Base-by-base conservation (phyloP, 1,140 invertebrate genomes). In the Drosophila sulfurigaster region DNA sequence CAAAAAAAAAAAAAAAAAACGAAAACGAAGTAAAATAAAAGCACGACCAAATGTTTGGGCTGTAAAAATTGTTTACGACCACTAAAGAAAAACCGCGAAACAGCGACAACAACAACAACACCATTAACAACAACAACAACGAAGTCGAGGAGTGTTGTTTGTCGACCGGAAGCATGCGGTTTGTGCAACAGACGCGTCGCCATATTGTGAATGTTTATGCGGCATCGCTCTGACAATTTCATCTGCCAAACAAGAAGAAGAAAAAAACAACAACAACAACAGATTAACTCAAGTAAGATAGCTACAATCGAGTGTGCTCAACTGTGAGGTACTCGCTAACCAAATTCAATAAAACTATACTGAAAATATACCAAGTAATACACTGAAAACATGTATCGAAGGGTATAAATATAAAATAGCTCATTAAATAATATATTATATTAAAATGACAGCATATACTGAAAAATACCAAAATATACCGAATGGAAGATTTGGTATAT, bases 61-160 rank as follows among this genome's bases (percentile, higher is more conserved):
- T 80, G 85, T 88, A 88, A 87, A 86, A 87, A 88, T 87, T 82
- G 82, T 87, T 87, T 88, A 87, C 82, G 82, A 78, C 65, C 83
- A 83, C 79, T 88, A 76, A 88, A 82, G 79, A 69, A 65, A 88
- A 87, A 87, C 82, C 82, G 83, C 83, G 69, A 54, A 88, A 81
- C 70, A 78, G 48, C 51, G 67, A 59, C 69, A 57, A 59, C 76
- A 60, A 62, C 68, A 64, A 56, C 49, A 66, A 25, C 78, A 58
- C n/a, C n/a, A n/a, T n/a, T n/a, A n/a, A n/a, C n/a, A 20, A 20
- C 20, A 20, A 20, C 20, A 25, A 25, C 20, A 25, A 25, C 20
- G 20, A 25, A 25, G 20, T 25, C 20, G 20, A 25, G 20, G 30
- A 38, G 38, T 62, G 28, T 48, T 76, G 63, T 54, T 71, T 64